Evolutionary conservation across 2,113 vertebrate genomes (phyloP), one percentile per base, ranked within the genome.

Genomic region (Saiga tatarica): DNA sequence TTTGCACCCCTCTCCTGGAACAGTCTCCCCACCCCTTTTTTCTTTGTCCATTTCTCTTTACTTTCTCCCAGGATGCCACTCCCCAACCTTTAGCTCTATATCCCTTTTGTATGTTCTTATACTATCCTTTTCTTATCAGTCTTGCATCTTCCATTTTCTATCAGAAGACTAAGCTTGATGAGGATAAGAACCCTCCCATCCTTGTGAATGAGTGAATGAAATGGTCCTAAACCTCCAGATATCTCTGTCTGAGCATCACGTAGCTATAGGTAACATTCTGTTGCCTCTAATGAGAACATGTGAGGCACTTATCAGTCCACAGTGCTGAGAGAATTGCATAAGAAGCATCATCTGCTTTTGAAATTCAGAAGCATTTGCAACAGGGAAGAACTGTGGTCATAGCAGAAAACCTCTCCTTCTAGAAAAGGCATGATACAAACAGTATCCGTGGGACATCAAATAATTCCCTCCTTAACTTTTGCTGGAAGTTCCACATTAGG

Each of bases 261-360:
- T 30, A 36, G 6, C 14, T 4, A 3, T 4, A 60, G 87, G 39
- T 3, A 36, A 28, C 6, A 3, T 39, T 30, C 9, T n/a, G 1
- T n/a, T 16, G 14, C 78, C 92, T 57, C 33, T 55, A 50, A 39
- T 71, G 33, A 64, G 36, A 52, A 47, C 39, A 26, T 12, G 14
- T 33, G 25, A 9, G 7, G 11, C 45, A 8, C 64, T 87, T 86
- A 17, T 2, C 36, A 47, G 6, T 23, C 28, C 19, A 52, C 8
- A 5, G 17, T 23, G 42, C 30, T 86, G 81, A 97, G 17, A 89
- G 97, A 97, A 98, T 96, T 95, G 92, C 64, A 97, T 95, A 98
- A 45, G 39, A 91, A 39, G 84, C 89, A 96, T 92, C 89, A 96
- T 91, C 81, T 98, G 97, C 78, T 97, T 64, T 90, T 3, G 47